A percentile compares a stretch with the other conserved stretches of the same genome.
These are phyloP conservation scores for Pocillopora meandrina DNA, from an alignment of 92 coral and sea anemone species.

Conservation along the genomic window DNA sequence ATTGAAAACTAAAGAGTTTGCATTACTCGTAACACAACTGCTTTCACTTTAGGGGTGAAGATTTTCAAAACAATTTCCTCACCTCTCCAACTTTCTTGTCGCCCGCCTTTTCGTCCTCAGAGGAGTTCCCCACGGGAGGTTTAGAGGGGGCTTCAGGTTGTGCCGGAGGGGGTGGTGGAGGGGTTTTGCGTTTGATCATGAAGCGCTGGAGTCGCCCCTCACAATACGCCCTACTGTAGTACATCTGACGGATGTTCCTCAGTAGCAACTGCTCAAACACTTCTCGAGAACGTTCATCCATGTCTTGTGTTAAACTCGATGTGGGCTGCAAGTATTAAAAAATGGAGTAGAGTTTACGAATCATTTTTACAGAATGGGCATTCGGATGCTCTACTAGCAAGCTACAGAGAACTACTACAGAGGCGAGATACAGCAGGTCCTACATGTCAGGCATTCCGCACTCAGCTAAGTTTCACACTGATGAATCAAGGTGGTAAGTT, in stretches of 20 bases:
- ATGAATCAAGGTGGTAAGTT: too few relatives aligned
- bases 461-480: too few relatives aligned
- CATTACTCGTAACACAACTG: too few relatives aligned
- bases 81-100: conserved; percentile 4
- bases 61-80: neutral
- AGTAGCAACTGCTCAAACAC: conserved; percentile 49
- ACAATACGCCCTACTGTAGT: conserved; percentile 52
- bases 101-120: conserved; percentile 4
- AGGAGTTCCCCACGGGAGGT: neutral
- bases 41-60: too few relatives aligned
- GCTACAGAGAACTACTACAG: too few relatives aligned
- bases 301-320: conserved; percentile 52
- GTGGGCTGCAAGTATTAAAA: conserved; percentile 50
- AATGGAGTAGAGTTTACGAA: neutral
- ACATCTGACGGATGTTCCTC: conserved; percentile 57
- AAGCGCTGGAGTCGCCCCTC: conserved; percentile 55
- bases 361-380: too few relatives aligned
- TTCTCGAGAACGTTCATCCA: conserved; percentile 54
- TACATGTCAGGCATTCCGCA: too few relatives aligned
- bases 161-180: conserved; percentile 25
- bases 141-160: neutral
- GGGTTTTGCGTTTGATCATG: conserved; percentile 31
- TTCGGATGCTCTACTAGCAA: too few relatives aligned
- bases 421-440: too few relatives aligned
- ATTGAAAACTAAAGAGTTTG: too few relatives aligned